Base-by-base conservation (phyloP, 1,140 invertebrate species). In the Cataglyphis hispanica region DNA sequence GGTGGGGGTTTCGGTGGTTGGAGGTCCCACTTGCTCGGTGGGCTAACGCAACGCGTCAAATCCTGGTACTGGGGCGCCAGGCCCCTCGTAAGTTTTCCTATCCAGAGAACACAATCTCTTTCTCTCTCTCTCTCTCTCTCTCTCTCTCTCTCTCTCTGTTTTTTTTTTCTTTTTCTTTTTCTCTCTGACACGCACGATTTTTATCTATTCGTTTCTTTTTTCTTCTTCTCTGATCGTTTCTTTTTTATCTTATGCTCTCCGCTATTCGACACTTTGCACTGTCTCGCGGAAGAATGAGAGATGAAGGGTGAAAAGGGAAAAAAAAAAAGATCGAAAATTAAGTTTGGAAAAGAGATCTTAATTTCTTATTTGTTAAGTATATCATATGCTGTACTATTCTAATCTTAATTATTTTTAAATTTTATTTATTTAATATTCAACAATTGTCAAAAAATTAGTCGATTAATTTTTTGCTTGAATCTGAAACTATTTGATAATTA, bases 31-130 rank as follows among this genome's bases (percentile, higher is more conserved):
- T 89, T 95, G 96, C 97, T 98, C 95, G 98, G 97, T 96, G 97
- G 97, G 96, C 97, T 97, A 96, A 98, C 98, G 96, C 97, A 98
- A 97, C 98, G 97, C 97, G 97, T 98, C 96, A 98, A 98, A 96
- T 98, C 97, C 96, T 98, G 98, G 98, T 98, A 98, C 97, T 98
- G 97, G 97, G 98, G 97, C 92, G 94, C 95, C 97, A 97, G 97
- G 97, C 97, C 97, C 97, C 97, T 98, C 96, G 98, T 98, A 98
- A 98, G 98, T 98, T 96, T 95, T 86, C n/a, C 67, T 78, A 85
- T 74, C 61, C 67, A 85, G 34, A 34, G 25, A 53, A 46, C 69
- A n/a, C 37, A 46, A 37, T 40, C n/a, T 63, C 27, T 80, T 25
- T 72, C 40, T 84, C 43, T 72, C 31, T 58, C 63, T 77, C 13